Conservation (phyloP, 1,140 invertebrate species). For the Sminthurides bifidus region DNA sequence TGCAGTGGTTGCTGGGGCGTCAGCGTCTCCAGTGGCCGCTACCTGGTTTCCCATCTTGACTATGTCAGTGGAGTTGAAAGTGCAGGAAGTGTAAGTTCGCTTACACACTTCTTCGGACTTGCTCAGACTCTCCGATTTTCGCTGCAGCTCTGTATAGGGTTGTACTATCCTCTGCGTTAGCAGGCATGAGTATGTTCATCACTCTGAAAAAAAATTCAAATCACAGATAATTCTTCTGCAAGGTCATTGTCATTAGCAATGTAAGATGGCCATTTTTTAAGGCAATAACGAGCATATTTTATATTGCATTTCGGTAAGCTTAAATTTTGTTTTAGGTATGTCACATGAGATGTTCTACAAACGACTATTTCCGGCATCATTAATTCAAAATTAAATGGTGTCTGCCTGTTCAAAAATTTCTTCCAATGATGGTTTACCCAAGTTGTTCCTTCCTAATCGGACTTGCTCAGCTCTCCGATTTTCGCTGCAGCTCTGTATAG, state of each 20-base stretch:
- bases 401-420: no score
- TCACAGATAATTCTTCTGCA: no score
- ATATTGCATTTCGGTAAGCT: background rate
- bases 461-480: constrained; percentile 11
- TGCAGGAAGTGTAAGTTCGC: constrained; percentile 9
- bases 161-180: constrained; percentile 17
- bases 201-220: constrained; percentile 9
- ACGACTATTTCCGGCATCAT: no score
- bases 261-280: no score
- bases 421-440: no score
- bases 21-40: background rate
- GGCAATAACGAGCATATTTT: no score
- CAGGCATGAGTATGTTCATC: constrained; percentile 20
- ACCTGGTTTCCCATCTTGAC: constrained; percentile 17
- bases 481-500: constrained; percentile 23
- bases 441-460: no score
- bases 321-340: no score
- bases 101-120: constrained; percentile 8
- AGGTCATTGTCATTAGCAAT: no score
- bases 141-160: constrained; percentile 26
- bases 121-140: constrained; percentile 14
- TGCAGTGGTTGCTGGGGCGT: background rate
- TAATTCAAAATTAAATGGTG: no score
- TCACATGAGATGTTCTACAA: no score
- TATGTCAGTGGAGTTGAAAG: constrained; percentile 13